A percentile compares a stretch with the other conserved stretches of the same genome.
phyloP scores from a whole-genome alignment of 2,888 invertebrate species.

The Pyrgus malvae region DNA sequence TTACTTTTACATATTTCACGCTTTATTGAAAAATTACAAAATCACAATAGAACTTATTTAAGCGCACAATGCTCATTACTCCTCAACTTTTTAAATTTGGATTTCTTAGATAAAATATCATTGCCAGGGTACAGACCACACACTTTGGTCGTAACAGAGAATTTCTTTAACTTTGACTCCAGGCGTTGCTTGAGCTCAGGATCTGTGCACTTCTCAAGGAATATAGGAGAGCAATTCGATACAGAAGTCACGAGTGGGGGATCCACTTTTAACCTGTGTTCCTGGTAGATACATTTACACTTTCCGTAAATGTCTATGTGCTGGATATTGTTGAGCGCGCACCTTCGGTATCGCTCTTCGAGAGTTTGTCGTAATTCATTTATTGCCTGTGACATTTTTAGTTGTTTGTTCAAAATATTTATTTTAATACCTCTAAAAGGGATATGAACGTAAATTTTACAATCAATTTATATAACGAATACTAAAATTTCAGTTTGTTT shows the following conservation, averaged over 20 bases:
- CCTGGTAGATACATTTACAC: conserved; percentile 35
- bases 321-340: conserved; percentile 45
- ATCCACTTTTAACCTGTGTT: conserved; percentile 25
- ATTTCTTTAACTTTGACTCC: conserved; percentile 40
- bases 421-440: too few relatives aligned
- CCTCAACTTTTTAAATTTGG: conserved; percentile 1
- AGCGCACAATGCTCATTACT: not conserved
- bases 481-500: too few relatives aligned
- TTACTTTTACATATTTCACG: not conserved
- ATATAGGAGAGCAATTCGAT: conserved; percentile 37
- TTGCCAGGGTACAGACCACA: conserved; percentile 49
- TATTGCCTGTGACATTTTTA: not conserved
- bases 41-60: not conserved
- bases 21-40: not conserved
- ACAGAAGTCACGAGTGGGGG: conserved; percentile 35
- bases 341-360: conserved; percentile 42
- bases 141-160: conserved; percentile 45
- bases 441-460: too few relatives aligned
- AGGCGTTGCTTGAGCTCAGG: conserved; percentile 17
- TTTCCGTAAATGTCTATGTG: conserved; percentile 55
- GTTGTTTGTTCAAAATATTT: too few relatives aligned
- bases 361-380: not conserved
- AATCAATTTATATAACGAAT: too few relatives aligned
- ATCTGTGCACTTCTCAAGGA: conserved; percentile 5
- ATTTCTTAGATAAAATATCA: conserved; percentile 45